Base-by-base conservation (phyloP, 92 coral and sea anemone species). In the Zoanthus sociatus region DNA sequence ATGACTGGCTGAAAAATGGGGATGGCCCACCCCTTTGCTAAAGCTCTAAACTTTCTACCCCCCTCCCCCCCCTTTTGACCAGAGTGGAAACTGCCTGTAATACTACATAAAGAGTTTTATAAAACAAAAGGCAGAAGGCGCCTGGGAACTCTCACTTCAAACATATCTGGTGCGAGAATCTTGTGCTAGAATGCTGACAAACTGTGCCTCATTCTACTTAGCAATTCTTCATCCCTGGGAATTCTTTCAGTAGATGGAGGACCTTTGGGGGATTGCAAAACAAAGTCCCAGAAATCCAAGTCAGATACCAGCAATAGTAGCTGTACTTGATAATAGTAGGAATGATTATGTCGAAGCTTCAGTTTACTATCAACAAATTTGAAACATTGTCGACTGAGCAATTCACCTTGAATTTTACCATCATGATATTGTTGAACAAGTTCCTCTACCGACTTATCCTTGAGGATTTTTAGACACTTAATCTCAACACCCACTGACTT, bases 91-190 rank as follows among this genome's bases (percentile, higher is more conserved):
- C 15, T 9, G 12, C 60, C 42, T 53, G 60, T 53, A 53, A 53
- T 53, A 53, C 60, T 53, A 53, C 60, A 53, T 53, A 53, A 53
- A 53, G 60, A 53, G 60, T 1, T 76, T 54, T 86, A 76, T 70
- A 83, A 73, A 50, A 89, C 74, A 89, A 89, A 50, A 30, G 92
- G 89, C 26, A 31, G 77, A 30, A 84, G 92, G 37, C 56, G 46
- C 26, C 90, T 67, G 30, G 92, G 92, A 42, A 90, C 87, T 67
- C 92, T 66, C 87, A 90, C 79, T 76, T 90, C 90, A 86, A 90
- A 86, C 30, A 45, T n/a, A 50, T 83, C 92, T 21, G 88, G 92
- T 30, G 88, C 89, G 26, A 90, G 78, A 71, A 86, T 83, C 60
- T 73, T 79, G 64, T 78, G 89, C 92, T 87, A 90, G 42, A 90